Base-by-base conservation (phyloP, 2,888 invertebrate genomes). In the Andricus curvator region DNA sequence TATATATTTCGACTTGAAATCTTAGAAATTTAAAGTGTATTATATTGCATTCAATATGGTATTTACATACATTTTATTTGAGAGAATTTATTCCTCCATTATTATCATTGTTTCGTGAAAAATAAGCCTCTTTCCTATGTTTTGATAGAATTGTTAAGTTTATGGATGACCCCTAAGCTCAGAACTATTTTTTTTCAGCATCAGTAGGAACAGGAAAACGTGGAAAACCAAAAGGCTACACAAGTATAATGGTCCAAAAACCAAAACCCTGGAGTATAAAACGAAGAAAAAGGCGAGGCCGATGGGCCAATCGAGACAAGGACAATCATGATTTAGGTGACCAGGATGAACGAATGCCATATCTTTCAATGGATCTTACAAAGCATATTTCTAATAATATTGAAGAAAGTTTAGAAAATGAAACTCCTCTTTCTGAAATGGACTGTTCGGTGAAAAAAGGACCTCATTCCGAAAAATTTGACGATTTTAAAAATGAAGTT, bases 221-320 rank as follows among this genome's bases (percentile, higher is more conserved):
- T 48, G 93, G 93, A 0, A 92, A 93, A 67, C 92, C 93, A 5
- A 93, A 93, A 80, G 92, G 93, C 20, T 92, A 90, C 56, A 90
- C 91, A 15, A 93, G 92, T 81, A 92, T 92, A 78, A 87, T 93
- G 87, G 92, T 93, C 6, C 90, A 91, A 78, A 93, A 92, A 64
- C 90, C 91, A 22, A 91, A 89, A 82, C 89, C 91, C 15, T 90
- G 89, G 89, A 90, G 90, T 80, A 90, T 84, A 89, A 93, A 89
- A 41, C 88, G 91, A 2, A 89, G 88, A 79, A 86, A 89, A 60
- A 89, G 87, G 82, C 89, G 91, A 60, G 91, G 92, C 6, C 86
- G 91, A 80, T 91, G 91, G 90, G 90, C 90, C 0, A 91, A 90
- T 70, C 87, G 88, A 64, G 90, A 91, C 48, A 90, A 91, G 67